Conservation (phyloP, 2,113 vertebrate species). For the Erinaceus europaeus region DNA sequence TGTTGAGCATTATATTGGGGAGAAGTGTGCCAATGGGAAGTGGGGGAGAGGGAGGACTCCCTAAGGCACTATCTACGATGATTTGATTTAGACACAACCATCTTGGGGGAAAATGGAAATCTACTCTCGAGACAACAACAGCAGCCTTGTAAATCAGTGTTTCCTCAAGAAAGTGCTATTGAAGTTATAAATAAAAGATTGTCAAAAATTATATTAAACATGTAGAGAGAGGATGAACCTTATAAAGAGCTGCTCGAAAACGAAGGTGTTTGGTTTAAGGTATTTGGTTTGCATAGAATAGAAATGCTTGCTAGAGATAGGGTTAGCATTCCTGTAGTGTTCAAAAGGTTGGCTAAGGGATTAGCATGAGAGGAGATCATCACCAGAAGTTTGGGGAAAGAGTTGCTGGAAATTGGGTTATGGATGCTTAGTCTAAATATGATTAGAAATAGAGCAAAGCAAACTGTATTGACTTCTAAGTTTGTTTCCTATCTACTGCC, state of each 20-base stretch:
- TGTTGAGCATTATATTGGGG: too few relatives aligned
- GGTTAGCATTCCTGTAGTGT: not conserved
- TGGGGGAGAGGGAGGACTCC: too few relatives aligned
- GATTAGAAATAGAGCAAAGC: not conserved
- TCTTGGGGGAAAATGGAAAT: too few relatives aligned
- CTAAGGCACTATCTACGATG: too few relatives aligned
- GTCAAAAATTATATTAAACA: not conserved
- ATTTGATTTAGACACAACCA: too few relatives aligned
- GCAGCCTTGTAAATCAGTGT: too few relatives aligned
- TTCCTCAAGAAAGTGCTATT: too few relatives aligned
- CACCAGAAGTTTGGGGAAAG: not conserved
- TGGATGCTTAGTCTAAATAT: not conserved
- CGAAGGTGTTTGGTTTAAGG: not conserved
- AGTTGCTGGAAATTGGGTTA: not conserved
- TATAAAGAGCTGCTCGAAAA: not conserved
- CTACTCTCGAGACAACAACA: too few relatives aligned
- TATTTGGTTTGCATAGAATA: not conserved
- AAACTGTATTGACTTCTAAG: not conserved
- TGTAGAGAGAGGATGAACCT: not conserved
- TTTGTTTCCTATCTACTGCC: not conserved
- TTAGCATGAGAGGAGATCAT: not conserved
- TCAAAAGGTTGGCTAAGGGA: not conserved
- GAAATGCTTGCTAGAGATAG: not conserved
- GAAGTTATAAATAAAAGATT: too few relatives aligned
- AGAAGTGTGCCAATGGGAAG: too few relatives aligned